Evolutionary conservation across 2,797 vertebrate genomes (phyloP).

Genomic region (Gymnopithys bicolor): DNA sequence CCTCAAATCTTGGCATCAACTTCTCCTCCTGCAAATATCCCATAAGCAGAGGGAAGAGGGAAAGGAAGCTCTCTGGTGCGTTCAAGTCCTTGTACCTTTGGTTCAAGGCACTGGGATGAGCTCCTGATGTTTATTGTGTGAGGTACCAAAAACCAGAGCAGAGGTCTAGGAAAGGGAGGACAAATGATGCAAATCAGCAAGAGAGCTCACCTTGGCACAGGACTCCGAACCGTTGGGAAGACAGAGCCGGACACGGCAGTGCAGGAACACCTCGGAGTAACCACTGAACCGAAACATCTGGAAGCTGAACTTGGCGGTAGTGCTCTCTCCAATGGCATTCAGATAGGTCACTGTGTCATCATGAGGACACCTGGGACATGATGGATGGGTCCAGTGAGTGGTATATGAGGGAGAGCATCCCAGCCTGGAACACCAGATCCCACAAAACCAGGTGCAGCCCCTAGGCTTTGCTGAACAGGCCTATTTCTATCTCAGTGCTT

Average conservation of each 20-base stretch:
- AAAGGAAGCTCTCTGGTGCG: not conserved
- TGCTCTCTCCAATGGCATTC: conserved; percentile 41
- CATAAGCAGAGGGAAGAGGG: not conserved
- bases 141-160: not conserved
- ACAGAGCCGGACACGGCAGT: conserved; percentile 72
- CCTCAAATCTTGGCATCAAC: not conserved
- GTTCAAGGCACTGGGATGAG: not conserved
- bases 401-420: rapidly evolving
- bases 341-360: conserved; percentile 53
- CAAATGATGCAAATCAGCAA: rapidly evolving
- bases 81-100: not conserved
- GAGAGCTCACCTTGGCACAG: conserved; percentile 57
- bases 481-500: rapidly evolving
- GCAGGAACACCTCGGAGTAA: conserved; percentile 55
- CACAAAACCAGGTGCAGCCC: not conserved
- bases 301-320: conserved; percentile 68
- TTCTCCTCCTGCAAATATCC: not conserved
- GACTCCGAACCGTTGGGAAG: not conserved
- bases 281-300: conserved; percentile 73
- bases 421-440: not conserved
- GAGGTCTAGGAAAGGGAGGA: not conserved
- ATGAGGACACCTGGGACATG: conserved; percentile 23
- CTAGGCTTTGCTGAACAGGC: not conserved
- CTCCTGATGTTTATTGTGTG: not conserved
- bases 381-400: not conserved